Base-by-base conservation (phyloP, 2,113 vertebrate species). In the Nipponia nippon region DNA sequence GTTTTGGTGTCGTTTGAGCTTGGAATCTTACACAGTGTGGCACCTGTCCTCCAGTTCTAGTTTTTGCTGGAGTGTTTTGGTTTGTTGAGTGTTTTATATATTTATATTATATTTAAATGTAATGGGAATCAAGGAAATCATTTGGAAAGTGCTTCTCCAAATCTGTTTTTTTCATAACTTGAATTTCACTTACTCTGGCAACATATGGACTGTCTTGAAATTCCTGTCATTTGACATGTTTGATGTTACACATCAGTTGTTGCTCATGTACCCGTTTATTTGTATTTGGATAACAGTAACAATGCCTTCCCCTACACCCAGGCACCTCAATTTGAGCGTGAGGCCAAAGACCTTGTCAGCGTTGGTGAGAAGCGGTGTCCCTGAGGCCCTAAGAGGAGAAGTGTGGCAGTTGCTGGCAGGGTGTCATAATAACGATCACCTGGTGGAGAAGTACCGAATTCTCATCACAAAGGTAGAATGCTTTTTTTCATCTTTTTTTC, bases 381-480 rank as follows among this genome's bases (percentile, higher is more conserved):
- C 99, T 1, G 99, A 99, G 96, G 99, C 99, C 34, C 99, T 99
- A 10, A 97, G 99, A 20, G 99, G 99, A 15, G 99, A 99, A 95
- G 99, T 99, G 89, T 99, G 99, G 99, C 99, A 99, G 98, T 97
- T 99, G 75, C 98, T 99, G 87, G 99, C 99, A 2, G 99, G 99
- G n/a, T 99, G 99, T 94, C 99, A 99, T 93, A 99, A 99, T 96
- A 99, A 99, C 12, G 99, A 99, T 95, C 99, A 99, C 97, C 98
- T 99, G 79, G 99, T 99, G 84, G 99, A 99, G 96, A 99, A 99
- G 90, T 99, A 99, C 97, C 98, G 99, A 49, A 99, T 99, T n/a
- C 99, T 99, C 83, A 99, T 99, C 95, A 99, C 99, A 49, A 99
- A 99, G 99, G 99, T 99, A 99, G 97, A 90, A 2, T 6, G n/a